These are phyloP conservation scores for Caenorhabditis brenneri DNA, from an alignment of 1,140 invertebrate species.

Conservation along the genomic window DNA sequence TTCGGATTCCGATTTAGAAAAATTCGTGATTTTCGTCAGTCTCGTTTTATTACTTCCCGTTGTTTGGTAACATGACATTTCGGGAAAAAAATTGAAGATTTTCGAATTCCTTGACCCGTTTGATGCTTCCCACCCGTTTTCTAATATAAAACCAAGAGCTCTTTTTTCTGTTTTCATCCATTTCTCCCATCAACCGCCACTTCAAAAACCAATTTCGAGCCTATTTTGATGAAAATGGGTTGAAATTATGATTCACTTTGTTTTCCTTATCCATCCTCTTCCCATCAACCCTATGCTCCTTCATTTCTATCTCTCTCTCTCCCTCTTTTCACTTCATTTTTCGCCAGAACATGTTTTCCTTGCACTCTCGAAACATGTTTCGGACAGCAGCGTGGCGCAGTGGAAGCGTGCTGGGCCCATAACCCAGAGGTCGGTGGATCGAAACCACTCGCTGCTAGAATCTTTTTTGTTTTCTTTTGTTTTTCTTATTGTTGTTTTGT, in stretches of 20 bases:
- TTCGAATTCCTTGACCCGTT: not conserved
- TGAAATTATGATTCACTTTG: conserved; percentile 1
- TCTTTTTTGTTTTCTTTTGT: not conserved
- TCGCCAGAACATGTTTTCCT: not conserved
- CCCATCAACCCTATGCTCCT: not conserved
- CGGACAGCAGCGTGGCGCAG: conserved; percentile 88
- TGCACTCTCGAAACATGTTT: not conserved
- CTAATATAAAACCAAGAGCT: conserved; percentile 21
- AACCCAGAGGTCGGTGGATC: conserved; percentile 96
- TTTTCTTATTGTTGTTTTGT: conserved; percentile 66
- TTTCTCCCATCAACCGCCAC: not conserved
- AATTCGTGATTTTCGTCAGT: not conserved
- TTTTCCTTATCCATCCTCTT: not conserved
- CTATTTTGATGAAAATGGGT: conserved; percentile 12
- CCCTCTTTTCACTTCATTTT: not conserved
- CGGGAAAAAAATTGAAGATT: not conserved
- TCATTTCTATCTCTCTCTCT: not conserved
- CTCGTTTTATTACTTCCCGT: not conserved
- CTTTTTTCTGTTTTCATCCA: not conserved
- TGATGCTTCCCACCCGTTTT: not conserved
- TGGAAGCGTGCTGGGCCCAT: conserved; percentile 97
- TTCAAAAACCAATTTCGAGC: conserved; percentile 31
- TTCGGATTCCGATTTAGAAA: not conserved
- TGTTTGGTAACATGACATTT: not conserved
- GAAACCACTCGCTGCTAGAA: conserved; percentile 89